Base-by-base conservation (phyloP, 2,113 vertebrate genomes). In the Tor tambroides region DNA sequence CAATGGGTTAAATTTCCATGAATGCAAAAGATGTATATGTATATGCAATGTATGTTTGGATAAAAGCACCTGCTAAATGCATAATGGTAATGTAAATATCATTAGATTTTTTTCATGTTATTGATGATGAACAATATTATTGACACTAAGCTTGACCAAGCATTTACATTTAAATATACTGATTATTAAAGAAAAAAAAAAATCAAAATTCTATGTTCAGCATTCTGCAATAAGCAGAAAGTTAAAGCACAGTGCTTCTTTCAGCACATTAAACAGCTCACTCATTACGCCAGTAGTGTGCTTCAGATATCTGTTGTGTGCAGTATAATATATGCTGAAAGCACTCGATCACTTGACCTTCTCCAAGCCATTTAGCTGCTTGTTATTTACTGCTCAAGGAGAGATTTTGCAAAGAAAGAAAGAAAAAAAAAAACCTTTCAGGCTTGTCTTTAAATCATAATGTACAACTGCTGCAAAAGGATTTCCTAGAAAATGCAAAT, bases 321-420 rank as follows among this genome's bases (percentile, higher is more conserved):
- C 59, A 46, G n/a, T 49, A 69, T 83, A 83, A 71, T 32, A 19
- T 51, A 71, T 71, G 43, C 63, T 69, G 63, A 71, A 71, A 67
- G 63, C 80, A 46, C 63, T 83, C 43, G 51, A 32, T 86, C 84
- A 59, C 77, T 80, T 26, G 49, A 72, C 76, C 65, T 32, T 56
- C 32, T 46, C 43, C 38, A 74, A 32, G 38, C 46, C 85, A 80
- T 61, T 71, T 35, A 83, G 63, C 81, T 30, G 28, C 19, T 19
- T 51, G 28, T 54, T 32, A 51, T 83, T 23, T 71, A 51, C 26
- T n/a, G 17, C 38, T 81, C 80, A 81, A 23, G 21, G 14, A 65
- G 19, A 30, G 23, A 61, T 61, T 61, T n/a, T 10, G 43, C 46
- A 77, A 54, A 6, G 54, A 51, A 78, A 51, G 6, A 77, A 77